Base-by-base conservation (phyloP, 1,140 invertebrate species). In the Apis florea region DNA sequence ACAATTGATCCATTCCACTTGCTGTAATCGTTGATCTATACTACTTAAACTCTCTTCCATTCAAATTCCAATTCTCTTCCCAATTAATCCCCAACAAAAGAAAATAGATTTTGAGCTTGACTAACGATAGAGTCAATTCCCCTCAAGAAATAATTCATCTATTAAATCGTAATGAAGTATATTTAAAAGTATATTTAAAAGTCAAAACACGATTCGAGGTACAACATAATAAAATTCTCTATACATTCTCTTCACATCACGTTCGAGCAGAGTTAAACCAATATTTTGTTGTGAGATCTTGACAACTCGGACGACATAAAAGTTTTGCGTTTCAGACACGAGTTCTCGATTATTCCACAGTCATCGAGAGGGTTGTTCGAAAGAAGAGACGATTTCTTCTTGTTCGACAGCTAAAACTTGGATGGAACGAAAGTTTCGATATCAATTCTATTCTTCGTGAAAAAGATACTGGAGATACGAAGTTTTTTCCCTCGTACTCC, bases 341-440 rank as follows among this genome's bases (percentile, higher is more conserved):
- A 19, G 13, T 26, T 17, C 56, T 31, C 54, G 67, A 71, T 79
- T 71, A 71, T 63, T 19, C 47, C 24, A 17, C 5, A 13, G 26
- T n/a, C 56, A 64, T 21, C 13, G 31, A n/a, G n/a, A 19, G 49
- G n/a, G 10, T 51, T 10, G 13, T 21, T 24, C 5, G 26, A 19
- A 53, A 53, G 51, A 24, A 53, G 21, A 12, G 56, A 47, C 53
- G 53, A 58, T 53, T 58, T 68, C 26, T 58, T 63, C 72, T 49
- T 40, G 21, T 13, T 10, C 1, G 59, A 4, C 31, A 66, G 56
- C 51, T 76, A 40, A 40, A 40, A 40, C 31, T 40, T 79, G 26
- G 19, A 40, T 53, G 19, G 26, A 79, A 40, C 68, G 68, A 19
- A 71, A 71, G 47, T 79, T 79, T 40, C 49, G 53, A 69, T 78